These are phyloP conservation scores for Nylanderia fulva DNA, from an alignment of 1,140 invertebrate genomes.

Conservation along the genomic window DNA sequence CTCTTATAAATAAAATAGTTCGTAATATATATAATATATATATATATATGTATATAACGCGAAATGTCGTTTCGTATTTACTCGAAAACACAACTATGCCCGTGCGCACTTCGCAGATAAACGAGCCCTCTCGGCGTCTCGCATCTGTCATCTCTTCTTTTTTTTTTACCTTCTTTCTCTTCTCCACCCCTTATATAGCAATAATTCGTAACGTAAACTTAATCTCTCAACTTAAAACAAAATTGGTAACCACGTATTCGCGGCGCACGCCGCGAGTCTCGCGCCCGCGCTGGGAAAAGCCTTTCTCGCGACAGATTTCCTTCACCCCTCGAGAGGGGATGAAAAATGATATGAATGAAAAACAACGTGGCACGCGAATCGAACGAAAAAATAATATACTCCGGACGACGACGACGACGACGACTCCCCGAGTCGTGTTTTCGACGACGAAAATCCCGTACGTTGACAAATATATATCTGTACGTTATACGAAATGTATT, in stretches of 20 bases:
- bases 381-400: constrained; percentile 18
- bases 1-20: constrained; percentile 78
- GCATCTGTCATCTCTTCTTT: constrained; percentile 21
- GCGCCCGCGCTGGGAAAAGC: neutral
- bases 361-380: constrained; percentile 23
- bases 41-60: constrained; percentile 53
- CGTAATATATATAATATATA: constrained; percentile 57
- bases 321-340: neutral
- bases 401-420: too few species aligned
- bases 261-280: constrained; percentile 59
- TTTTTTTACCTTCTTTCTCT: constrained; percentile 17
- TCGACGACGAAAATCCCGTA: neutral
- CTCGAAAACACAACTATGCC: constrained; percentile 67
- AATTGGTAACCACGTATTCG: constrained; percentile 77
- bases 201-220: constrained; percentile 76
- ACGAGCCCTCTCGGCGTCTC: constrained; percentile 31
- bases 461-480: too few species aligned
- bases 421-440: neutral
- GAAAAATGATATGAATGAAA: constrained; percentile 31
- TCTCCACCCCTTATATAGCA: constrained; percentile 48
- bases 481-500: neutral
- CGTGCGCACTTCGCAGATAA: constrained; percentile 23
- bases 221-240: constrained; percentile 78
- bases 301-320: constrained; percentile 2
- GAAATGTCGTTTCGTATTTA: constrained; percentile 66